A percentile compares a stretch with the other conserved stretches of the same genome.
These are phyloP conservation scores for Nezara viridula DNA, from an alignment of 2,888 invertebrate genomes.

Conservation along the genomic window DNA sequence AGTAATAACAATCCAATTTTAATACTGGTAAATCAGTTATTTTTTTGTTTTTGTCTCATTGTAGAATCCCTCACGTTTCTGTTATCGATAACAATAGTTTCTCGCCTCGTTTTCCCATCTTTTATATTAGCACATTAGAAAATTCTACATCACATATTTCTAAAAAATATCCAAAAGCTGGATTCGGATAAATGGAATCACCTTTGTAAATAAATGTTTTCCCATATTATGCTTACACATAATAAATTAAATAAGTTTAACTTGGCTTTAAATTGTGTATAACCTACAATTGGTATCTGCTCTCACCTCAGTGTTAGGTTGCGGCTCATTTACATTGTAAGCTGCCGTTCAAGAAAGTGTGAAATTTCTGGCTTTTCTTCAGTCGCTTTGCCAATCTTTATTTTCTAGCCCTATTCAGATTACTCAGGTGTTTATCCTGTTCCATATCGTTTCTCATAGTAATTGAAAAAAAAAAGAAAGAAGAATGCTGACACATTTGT, in stretches of 20 bases:
- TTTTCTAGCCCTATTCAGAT: constrained; percentile 11
- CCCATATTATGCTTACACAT: too few species aligned
- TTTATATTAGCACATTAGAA: too few species aligned
- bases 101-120: not conserved
- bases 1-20: too few species aligned
- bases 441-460: not conserved
- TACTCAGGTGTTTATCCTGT: not conserved
- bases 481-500: not conserved
- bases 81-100: not conserved
- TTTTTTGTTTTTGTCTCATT: not conserved
- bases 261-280: not conserved
- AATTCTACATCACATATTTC: too few species aligned
- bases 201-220: too few species aligned
- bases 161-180: too few species aligned
- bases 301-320: constrained; percentile 4
- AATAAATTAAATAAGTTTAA: constrained; percentile 1
- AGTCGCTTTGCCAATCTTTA: not conserved
- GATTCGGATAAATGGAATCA: too few species aligned
- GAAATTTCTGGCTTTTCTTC: constrained; percentile 40
- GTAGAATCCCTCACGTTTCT: not conserved
- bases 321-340: constrained; percentile 40
- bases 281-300: not conserved
- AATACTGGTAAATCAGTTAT: not conserved
- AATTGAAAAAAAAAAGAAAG: not conserved
- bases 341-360: constrained; percentile 46